Evolutionary conservation across 2,113 vertebrate genomes (phyloP).

Genomic region (Turnix velox): DNA sequence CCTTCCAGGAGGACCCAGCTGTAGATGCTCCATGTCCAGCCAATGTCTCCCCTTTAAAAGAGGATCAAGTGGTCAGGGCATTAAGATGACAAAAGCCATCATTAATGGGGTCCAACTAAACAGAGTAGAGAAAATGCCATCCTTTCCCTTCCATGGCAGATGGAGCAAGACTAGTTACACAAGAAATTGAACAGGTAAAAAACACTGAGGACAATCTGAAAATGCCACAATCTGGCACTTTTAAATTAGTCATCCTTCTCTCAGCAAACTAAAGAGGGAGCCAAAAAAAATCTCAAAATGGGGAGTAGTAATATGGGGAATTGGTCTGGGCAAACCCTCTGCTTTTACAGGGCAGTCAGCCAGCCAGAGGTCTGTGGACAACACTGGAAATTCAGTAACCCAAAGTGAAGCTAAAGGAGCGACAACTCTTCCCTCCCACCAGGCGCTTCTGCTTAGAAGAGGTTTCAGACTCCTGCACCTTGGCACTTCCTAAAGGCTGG

Average conservation of each 20-base stretch:
- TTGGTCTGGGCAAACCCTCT: neutral
- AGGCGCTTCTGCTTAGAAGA: conserved; percentile 59
- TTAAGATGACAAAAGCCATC: neutral
- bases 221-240: neutral
- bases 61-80: neutral
- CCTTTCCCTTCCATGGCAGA: neutral
- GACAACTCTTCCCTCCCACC: conserved; percentile 76
- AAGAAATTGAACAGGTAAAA: neutral
- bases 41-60: neutral
- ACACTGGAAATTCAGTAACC: conserved; percentile 30
- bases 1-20: neutral
- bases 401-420: conserved; percentile 82
- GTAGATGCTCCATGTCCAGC: neutral
- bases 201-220: neutral
- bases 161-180: neutral
- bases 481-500: neutral
- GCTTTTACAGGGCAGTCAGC: neutral
- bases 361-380: neutral
- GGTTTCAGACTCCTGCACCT: conserved; percentile 12
- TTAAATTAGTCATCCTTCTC: neutral
- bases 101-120: neutral
- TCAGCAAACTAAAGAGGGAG: neutral
- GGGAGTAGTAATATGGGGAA: neutral
- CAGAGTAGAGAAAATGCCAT: neutral
- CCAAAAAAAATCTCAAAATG: neutral